Evolutionary conservation across 1,140 invertebrate genomes (phyloP), one percentile per base, ranked within the genome.

Genomic region (Sarcophaga peregrina): DNA sequence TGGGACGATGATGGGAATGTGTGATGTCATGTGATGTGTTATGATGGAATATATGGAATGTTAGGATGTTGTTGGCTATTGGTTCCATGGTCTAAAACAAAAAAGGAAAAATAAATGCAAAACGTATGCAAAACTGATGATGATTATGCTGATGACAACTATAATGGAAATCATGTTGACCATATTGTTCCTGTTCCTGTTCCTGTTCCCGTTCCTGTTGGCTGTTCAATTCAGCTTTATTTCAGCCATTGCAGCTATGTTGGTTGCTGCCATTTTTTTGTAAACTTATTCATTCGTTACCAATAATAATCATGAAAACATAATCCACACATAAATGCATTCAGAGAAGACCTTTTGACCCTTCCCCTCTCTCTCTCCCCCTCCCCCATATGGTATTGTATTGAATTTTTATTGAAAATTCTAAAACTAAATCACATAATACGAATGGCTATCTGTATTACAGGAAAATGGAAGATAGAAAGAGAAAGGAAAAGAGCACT

Each of bases 361-460:
- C 25, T 4, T 37, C 1, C 4, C 4, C 25, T 37, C 1, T 2
- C 25, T 4, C 25, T 37, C 25, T 4, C 25, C 25, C 25, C 25
- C 25, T 37, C 25, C 25, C 25, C 20, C n/a, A 3, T 9, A 1
- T 52, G 17, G 20, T 68, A n/a, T 68, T 20, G 9, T 68, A 68
- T 68, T 68, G 62, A 68, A 68, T 68, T 17, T 68, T 68, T 58
- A 58, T 58, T 58, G 54, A n/a, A 37, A 58, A 58, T 58, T 58
- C 13, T 58, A 37, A 37, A 37, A 37, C 25, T 37, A 37, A 37
- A 37, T 37, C 25, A 37, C 25, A 37, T 37, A 37, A 37, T 37
- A 37, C 25, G 25, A 37, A 37, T 37, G 25, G 25, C 1, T 37
- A 37, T n/a, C n/a, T 37, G 25, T 37, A 37, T 37, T 37, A 37